Evolutionary conservation across 2,888 invertebrate species (phyloP).

Genomic region (Cotesia congregata): DNA sequence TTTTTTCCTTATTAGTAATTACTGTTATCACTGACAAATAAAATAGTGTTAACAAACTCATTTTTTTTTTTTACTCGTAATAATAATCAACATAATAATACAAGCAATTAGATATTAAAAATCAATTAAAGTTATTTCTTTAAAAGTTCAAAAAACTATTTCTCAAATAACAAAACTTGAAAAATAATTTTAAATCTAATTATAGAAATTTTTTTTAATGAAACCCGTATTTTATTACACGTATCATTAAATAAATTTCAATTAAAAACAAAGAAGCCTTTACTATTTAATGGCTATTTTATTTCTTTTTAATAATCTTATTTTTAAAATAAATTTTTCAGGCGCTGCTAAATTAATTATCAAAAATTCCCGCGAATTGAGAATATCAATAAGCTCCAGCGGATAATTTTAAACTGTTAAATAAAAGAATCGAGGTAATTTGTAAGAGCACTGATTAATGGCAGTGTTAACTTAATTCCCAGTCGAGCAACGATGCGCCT

Average conservation of each 20-base stretch:
- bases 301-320: background rate
- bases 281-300: background rate
- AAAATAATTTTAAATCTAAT: background rate
- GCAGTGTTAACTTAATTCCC: constrained; percentile 62
- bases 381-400: background rate
- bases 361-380: background rate
- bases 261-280: constrained; percentile 19
- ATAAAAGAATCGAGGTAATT: background rate
- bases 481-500: constrained; percentile 64
- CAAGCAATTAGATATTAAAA: background rate
- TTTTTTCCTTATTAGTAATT: background rate
- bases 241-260: background rate
- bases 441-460: constrained; percentile 32
- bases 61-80: background rate
- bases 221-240: background rate
- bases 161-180: background rate
- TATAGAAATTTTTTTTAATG: background rate
- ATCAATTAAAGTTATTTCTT: background rate
- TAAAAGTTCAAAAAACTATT: background rate
- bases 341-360: background rate
- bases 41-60: background rate
- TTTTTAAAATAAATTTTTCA: background rate
- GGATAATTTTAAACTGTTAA: background rate
- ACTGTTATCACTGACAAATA: background rate
- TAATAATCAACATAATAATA: background rate